Evolutionary conservation across 2,797 vertebrate genomes (phyloP), one percentile per base, ranked within the genome.

Genomic region (Platyrinchus mystaceus): DNA sequence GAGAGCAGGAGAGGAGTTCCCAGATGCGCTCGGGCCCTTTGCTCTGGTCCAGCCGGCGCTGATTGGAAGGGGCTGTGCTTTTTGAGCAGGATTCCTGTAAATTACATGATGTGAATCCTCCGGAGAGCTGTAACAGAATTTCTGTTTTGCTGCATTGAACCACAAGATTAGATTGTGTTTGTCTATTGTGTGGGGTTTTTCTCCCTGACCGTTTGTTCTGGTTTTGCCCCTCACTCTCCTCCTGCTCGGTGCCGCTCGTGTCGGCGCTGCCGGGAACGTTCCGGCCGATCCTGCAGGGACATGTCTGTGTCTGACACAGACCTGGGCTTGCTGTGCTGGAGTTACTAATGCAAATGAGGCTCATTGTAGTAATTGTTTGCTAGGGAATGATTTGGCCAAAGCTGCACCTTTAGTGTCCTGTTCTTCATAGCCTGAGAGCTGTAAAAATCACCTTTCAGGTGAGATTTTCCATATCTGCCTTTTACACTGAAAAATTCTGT

Each of bases 71-170:
- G 92, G 78, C 59, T 36, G 91, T 44, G 26, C 79, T 85, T 82
- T 86, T 93, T 91, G 70, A 93, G 93, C 58, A 4, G 12, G 73
- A 93, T 97, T 97, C 97, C 97, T 95, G 97, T 96, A 97, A 97
- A 95, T 95, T 84, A 84, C 87, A n/a, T 89, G 87, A 88, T 50
- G 60, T 71, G 70, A 87, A 87, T 52, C 75, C 97, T 93, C 97
- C 1, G 0, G 95, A 91, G 97, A 86, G 93, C 93, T 83, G 7
- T 93, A 95, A 91, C 80, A 87, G 89, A 95, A 50, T 94, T 90
- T 90, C 85, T 94, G 75, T 84, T 96, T 79, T 87, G 80, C 93
- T 93, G 76, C 84, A 96, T 95, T 12, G 91, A 96, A 93, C 95
- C 91, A 82, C 96, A 95, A 55, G 80, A 91, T 95, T 79, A 94